Percentiles rank a stretch among this genome's conserved stretches.
Evolutionary conservation across 2,113 vertebrate genomes (phyloP).

Genomic region (Theristicus caerulescens): DNA sequence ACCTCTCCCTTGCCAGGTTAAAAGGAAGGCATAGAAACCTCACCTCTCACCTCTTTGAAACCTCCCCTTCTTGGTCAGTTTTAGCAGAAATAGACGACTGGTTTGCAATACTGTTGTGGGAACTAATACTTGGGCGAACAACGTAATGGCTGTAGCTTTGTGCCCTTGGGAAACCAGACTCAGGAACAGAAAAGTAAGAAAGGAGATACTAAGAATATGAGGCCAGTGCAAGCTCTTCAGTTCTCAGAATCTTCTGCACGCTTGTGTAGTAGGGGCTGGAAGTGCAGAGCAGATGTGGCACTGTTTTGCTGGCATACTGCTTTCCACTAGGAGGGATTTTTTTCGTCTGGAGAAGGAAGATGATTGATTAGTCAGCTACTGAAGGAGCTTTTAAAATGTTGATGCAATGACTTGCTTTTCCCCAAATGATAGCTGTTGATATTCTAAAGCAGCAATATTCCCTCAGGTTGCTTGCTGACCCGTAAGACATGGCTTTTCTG

Average conservation of each 20-base stretch:
- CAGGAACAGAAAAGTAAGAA: neutral
- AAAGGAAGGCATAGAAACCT: neutral
- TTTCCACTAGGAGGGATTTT: neutral
- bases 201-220: neutral
- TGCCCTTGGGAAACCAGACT: neutral
- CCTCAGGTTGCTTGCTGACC: neutral
- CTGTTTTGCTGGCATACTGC: neutral
- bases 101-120: neutral
- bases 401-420: neutral
- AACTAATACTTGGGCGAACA: accelerated
- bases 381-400: neutral
- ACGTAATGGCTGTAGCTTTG: accelerated
- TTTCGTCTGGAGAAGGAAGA: neutral
- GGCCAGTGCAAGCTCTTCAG: neutral
- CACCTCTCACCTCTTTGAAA: neutral
- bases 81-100: neutral
- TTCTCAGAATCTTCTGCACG: neutral
- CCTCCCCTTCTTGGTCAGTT: neutral
- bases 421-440: neutral
- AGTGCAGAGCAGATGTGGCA: neutral
- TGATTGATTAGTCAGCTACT: slow-evolving; percentile 5
- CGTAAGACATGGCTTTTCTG: neutral
- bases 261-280: neutral
- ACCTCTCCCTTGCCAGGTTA: neutral
- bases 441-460: neutral